Percentiles rank a stretch among this genome's conserved stretches.
Conservation (phyloP, 2,797 vertebrate species). For the Okamejei kenojei region DNA sequence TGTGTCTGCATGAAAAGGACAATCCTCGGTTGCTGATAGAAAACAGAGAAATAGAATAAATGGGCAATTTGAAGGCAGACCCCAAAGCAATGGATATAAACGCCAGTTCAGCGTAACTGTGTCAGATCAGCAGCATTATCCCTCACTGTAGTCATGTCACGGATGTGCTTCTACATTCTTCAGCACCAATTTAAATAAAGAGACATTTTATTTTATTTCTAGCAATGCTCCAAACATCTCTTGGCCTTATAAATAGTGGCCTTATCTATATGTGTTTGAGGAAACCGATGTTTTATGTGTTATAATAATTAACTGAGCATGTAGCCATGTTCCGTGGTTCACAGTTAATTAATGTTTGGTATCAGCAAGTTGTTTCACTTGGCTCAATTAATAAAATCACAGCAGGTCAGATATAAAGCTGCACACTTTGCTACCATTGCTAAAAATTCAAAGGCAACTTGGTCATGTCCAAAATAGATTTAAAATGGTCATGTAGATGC, state of each 20-base stretch:
- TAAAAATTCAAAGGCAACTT: background rate
- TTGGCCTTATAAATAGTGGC: background rate
- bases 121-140: slow-evolving; percentile 13
- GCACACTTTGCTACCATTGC: background rate
- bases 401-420: background rate
- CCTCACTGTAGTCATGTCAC: background rate
- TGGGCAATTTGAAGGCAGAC: too few species aligned
- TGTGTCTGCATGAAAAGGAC: too few species aligned
- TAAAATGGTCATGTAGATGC: background rate
- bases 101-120: background rate
- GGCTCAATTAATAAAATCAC: slow-evolving; percentile 16
- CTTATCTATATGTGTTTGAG: background rate
- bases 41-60: too few species aligned
- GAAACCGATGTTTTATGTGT: background rate
- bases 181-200: slow-evolving; percentile 28
- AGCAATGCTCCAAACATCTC: background rate
- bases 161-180: background rate
- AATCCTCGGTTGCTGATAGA: too few species aligned
- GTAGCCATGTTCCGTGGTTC: slow-evolving; percentile 4
- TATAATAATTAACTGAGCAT: background rate
- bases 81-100: slow-evolving; percentile 8
- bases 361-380: background rate
- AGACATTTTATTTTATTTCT: slow-evolving; percentile 16
- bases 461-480: background rate
- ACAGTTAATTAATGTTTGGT: slow-evolving; percentile 15